These are phyloP conservation scores for Lepidonotus clava DNA, from an alignment of 2,888 invertebrate genomes.

Conservation along the genomic window DNA sequence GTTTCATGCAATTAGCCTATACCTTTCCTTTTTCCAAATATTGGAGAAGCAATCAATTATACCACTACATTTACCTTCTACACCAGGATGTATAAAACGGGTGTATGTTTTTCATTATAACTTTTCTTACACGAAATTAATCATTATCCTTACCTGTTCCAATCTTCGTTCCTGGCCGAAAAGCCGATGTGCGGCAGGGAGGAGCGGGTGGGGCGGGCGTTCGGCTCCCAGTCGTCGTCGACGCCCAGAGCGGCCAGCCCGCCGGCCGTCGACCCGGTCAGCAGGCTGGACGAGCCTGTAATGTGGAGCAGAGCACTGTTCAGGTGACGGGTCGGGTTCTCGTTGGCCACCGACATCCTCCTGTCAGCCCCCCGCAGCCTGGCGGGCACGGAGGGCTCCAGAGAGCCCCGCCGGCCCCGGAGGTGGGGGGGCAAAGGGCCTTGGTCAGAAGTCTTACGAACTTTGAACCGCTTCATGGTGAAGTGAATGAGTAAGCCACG, in stretches of 20 bases:
- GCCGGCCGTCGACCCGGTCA: neutral
- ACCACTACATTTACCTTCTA: too few relatives aligned
- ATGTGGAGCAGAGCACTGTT: neutral
- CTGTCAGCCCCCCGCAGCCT: neutral
- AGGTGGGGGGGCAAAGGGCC: neutral
- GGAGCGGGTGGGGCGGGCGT: conserved; percentile 2
- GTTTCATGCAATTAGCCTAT: too few relatives aligned
- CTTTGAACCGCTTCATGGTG: neutral
- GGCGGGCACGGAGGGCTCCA: neutral
- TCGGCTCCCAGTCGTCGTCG: neutral
- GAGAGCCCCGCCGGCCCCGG: neutral
- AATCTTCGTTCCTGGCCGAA: conserved; percentile 48
- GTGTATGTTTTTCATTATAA: too few relatives aligned
- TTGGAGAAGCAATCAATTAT: too few relatives aligned
- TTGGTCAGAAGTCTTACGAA: neutral
- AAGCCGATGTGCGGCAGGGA: conserved; percentile 54
- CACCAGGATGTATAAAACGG: too few relatives aligned
- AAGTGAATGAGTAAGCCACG: too few relatives aligned
- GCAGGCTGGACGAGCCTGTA: conserved; percentile 2
- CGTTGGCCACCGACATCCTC: neutral
- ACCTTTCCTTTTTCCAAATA: too few relatives aligned
- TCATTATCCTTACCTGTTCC: conserved; percentile 38
- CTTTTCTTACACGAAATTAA: too few relatives aligned
- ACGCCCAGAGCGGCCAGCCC: neutral
- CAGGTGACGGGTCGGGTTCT: neutral